A percentile compares a stretch with the other conserved stretches of the same genome.
These are phyloP conservation scores for Cetoscarus ocellatus DNA, from an alignment of 2,797 vertebrate genomes.

Conservation along the genomic window DNA sequence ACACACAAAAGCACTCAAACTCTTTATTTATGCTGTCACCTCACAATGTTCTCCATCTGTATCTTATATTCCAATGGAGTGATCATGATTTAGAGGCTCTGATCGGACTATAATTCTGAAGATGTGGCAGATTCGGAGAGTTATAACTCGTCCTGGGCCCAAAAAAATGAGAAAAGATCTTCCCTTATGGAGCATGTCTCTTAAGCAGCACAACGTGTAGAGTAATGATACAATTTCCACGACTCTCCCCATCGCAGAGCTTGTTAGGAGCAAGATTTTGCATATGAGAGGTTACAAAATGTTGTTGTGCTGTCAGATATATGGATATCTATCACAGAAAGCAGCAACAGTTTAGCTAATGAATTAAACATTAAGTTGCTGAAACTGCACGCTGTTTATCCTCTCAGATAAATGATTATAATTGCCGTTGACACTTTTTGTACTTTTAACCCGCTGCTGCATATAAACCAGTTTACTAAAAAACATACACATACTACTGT, in stretches of 20 bases:
- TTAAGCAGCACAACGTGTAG: constrained; percentile 25
- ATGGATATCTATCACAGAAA: constrained; percentile 31
- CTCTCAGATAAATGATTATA: constrained; percentile 41
- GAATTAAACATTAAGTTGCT: constrained; percentile 69
- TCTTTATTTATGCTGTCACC: constrained; percentile 26
- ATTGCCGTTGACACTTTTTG: constrained; percentile 49
- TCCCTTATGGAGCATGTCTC: constrained; percentile 25
- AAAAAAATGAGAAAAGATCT: constrained; percentile 9
- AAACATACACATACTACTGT: constrained; percentile 16
- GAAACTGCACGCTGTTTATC: constrained; percentile 36
- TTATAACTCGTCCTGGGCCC: constrained; percentile 20
- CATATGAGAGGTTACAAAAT: constrained; percentile 24
- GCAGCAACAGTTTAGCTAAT: constrained; percentile 50
- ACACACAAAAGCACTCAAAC: background rate
- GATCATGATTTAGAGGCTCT: constrained; percentile 28
- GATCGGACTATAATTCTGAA: constrained; percentile 26
- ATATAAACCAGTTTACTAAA: constrained; percentile 38
- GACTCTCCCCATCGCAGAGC: constrained; percentile 10
- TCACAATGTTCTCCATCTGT: constrained; percentile 21
- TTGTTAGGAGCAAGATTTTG: constrained; percentile 23
- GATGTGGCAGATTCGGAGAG: constrained; percentile 7
- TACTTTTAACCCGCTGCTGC: constrained; percentile 34
- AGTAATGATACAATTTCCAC: constrained; percentile 47
- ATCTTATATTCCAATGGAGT: constrained; percentile 18
- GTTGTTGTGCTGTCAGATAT: constrained; percentile 33